A percentile compares a stretch with the other conserved stretches of the same genome.
phyloP scores from a whole-genome alignment of 2,113 vertebrate species.

The Colistium nudipinnis region DNA sequence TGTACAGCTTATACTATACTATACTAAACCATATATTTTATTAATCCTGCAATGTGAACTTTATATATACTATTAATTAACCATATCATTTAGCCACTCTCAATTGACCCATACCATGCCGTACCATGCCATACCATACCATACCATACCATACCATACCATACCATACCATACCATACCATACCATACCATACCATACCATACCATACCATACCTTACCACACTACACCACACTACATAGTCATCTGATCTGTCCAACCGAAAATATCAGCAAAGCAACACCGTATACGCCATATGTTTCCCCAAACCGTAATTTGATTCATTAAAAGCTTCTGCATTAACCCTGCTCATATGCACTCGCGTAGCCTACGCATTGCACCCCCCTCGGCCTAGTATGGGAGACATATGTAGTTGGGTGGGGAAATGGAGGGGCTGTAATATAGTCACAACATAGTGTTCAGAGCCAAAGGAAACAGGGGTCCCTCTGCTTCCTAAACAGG shows the following conservation, averaged over 20 bases:
- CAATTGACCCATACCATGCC: too few species aligned
- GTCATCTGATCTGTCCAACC: background rate
- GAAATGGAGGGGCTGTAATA: conserved; percentile 77
- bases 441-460: conserved; percentile 90
- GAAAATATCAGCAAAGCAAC: background rate
- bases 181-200: too few species aligned
- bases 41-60: too few species aligned
- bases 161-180: too few species aligned
- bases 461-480: conserved; percentile 92
- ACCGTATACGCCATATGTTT: background rate
- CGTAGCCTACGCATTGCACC: background rate
- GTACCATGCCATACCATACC: too few species aligned
- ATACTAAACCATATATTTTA: too few species aligned
- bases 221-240: too few species aligned
- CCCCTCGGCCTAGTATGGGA: conserved; percentile 17
- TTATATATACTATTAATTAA: too few species aligned
- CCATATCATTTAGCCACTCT: too few species aligned
- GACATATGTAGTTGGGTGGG: conserved; percentile 58
- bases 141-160: too few species aligned
- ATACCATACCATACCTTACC: too few species aligned
- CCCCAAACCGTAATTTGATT: background rate
- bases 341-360: background rate
- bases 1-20: too few species aligned
- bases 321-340: conserved; percentile 15
- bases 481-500: conserved; percentile 86